Evolutionary conservation across 2,888 invertebrate species (phyloP).

Genomic region (Theretra japonica): DNA sequence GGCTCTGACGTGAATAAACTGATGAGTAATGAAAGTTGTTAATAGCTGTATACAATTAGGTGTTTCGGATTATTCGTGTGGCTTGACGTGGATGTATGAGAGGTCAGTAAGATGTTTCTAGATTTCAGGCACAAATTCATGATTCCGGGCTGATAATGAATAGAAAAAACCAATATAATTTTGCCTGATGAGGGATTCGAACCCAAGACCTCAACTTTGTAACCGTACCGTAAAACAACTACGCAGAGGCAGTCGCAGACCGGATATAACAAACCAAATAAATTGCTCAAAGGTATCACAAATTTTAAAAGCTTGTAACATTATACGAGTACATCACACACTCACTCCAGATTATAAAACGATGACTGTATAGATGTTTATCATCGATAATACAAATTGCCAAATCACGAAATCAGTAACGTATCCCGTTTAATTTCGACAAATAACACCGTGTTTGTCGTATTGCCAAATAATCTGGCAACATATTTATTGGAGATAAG

Average conservation of each 20-base stretch:
- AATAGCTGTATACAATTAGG: background rate
- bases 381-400: slow-evolving; percentile 12
- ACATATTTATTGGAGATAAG: slow-evolving; percentile 26
- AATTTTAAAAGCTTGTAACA: background rate
- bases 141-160: too few species aligned
- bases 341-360: slow-evolving; percentile 13
- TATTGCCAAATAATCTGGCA: slow-evolving; percentile 12
- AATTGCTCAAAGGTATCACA: background rate
- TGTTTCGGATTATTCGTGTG: background rate
- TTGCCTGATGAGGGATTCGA: too few species aligned
- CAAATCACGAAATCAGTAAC: slow-evolving; percentile 27
- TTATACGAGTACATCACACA: background rate
- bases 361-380: slow-evolving; percentile 23
- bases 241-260: too few species aligned
- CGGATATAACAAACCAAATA: background rate
- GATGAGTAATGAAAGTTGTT: slow-evolving; percentile 5
- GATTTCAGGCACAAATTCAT: too few species aligned
- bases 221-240: too few species aligned
- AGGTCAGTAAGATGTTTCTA: background rate
- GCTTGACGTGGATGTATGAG: too few species aligned
- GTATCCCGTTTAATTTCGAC: slow-evolving; percentile 25
- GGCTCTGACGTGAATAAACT: background rate
- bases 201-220: too few species aligned
- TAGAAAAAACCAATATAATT: too few species aligned
- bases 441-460: slow-evolving; percentile 14